Base-by-base conservation (phyloP, 2,113 vertebrate genomes). In the Sebastes fasciatus region DNA sequence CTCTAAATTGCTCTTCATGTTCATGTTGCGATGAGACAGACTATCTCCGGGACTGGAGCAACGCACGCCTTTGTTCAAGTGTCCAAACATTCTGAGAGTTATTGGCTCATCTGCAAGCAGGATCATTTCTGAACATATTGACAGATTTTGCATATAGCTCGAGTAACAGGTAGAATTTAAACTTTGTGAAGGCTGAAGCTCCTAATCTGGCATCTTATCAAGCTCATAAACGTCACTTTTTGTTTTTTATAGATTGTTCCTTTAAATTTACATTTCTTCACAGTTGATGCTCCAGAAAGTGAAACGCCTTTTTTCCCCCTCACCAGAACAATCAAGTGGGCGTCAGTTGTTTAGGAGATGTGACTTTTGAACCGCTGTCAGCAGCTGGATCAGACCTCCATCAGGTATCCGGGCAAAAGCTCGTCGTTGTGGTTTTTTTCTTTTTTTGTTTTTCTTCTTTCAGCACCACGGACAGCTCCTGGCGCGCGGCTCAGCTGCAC, bases 381-480 rank as follows among this genome's bases (percentile, higher is more conserved):
- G 68, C n/a, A 42, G 26, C 26, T 34, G 70, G 51, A 80, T 74
- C 86, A 64, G 42, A 83, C 83, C 87, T 86, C 49, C 81, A 34
- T 34, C 26, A 86, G 92, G 90, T 90, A 86, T 89, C 87, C 77
- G 23, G 69, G 55, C 52, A 16, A 34, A 34, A 49, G 84, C 77
- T 74, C 49, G 64, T 61, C 66, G 51, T 14, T n/a, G 69, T 45
- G 52, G 0, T n/a, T 40, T 52, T 40, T 6, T 62, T 34, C 12
- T 21, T 55, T 42, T 12, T 14, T 10, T 23, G 46, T 26, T 72
- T 64, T 57, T 86, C 26, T 11, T 66, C 34, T 63, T 81, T 89
- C 93, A 95, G 95, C 51, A 96, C 95, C 94, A 48, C 83, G 93
- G 95, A 94, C 93, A 95, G 94, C 87, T 94, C 82, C 91, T 34